phyloP scores from a whole-genome alignment of 1,140 invertebrate species.

The Coptotermes formosanus region DNA sequence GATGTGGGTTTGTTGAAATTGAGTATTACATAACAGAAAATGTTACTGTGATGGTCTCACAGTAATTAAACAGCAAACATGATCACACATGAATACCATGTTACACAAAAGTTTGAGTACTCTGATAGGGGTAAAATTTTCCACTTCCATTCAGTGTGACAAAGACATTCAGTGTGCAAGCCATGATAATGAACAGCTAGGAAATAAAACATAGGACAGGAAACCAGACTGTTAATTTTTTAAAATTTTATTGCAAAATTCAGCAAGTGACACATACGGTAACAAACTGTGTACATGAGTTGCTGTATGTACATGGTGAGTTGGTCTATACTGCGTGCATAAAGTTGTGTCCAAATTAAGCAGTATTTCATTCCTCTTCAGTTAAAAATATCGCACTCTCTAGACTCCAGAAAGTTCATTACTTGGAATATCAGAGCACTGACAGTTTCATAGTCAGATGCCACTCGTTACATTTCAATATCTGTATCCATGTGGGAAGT shows the following conservation, averaged over 20 bases:
- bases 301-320: slow-evolving; percentile 17
- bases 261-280: slow-evolving; percentile 31
- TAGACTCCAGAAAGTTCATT: neutral
- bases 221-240: slow-evolving; percentile 36
- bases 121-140: too few relatives aligned
- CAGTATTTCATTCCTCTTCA: neutral
- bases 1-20: too few relatives aligned
- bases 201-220: slow-evolving; percentile 12
- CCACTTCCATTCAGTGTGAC: too few relatives aligned
- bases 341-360: slow-evolving; percentile 16
- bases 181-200: slow-evolving; percentile 21
- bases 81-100: too few relatives aligned
- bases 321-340: neutral
- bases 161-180: neutral
- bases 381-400: neutral
- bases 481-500: neutral
- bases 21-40: too few relatives aligned
- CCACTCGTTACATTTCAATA: neutral
- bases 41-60: too few relatives aligned
- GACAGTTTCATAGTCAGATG: neutral
- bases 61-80: too few relatives aligned
- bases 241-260: slow-evolving; percentile 30
- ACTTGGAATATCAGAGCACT: neutral
- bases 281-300: slow-evolving; percentile 31
- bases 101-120: too few relatives aligned